A percentile compares a stretch with the other conserved stretches of the same genome.
These are phyloP conservation scores for Rhodinocichla rosea DNA, from an alignment of 2,113 vertebrate genomes.

Conservation along the genomic window DNA sequence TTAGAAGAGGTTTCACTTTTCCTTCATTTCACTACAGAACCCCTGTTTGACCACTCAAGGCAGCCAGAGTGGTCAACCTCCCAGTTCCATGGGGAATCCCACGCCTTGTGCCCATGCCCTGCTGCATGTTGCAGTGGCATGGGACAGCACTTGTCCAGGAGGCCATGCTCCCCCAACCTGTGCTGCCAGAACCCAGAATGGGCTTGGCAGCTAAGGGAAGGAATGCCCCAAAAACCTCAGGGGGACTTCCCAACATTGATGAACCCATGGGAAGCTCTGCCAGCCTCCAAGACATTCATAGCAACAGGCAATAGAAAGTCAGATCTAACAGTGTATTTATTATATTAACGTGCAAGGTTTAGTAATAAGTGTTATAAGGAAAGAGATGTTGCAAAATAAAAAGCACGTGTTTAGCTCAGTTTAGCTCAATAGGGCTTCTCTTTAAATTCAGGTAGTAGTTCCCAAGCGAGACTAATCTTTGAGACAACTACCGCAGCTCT, in stretches of 20 bases:
- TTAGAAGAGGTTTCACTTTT: not conserved
- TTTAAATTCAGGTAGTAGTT: not conserved
- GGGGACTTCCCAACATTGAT: not conserved
- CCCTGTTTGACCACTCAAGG: not conserved
- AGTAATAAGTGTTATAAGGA: not conserved
- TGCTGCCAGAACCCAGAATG: not conserved
- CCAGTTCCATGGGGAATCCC: too few relatives aligned
- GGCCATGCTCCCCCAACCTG: not conserved
- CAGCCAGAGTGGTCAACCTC: not conserved
- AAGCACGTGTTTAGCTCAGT: not conserved
- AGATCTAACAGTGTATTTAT: not conserved
- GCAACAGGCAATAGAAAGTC: not conserved
- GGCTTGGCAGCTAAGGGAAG: not conserved
- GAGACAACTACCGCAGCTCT: not conserved
- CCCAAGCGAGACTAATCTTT: not conserved
- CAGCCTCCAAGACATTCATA: not conserved
- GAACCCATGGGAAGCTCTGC: not conserved
- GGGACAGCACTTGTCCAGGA: not conserved
- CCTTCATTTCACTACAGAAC: not conserved
- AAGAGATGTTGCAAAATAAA: not conserved
- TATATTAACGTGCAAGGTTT: not conserved
- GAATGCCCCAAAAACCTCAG: not conserved
- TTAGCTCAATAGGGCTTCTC: not conserved
- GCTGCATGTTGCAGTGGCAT: fast-evolving
- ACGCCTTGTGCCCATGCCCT: not conserved